Percentiles rank a stretch among this genome's conserved stretches.
phyloP scores from a whole-genome alignment of 2,888 invertebrate species.

The Apomyelois bistriatella region DNA sequence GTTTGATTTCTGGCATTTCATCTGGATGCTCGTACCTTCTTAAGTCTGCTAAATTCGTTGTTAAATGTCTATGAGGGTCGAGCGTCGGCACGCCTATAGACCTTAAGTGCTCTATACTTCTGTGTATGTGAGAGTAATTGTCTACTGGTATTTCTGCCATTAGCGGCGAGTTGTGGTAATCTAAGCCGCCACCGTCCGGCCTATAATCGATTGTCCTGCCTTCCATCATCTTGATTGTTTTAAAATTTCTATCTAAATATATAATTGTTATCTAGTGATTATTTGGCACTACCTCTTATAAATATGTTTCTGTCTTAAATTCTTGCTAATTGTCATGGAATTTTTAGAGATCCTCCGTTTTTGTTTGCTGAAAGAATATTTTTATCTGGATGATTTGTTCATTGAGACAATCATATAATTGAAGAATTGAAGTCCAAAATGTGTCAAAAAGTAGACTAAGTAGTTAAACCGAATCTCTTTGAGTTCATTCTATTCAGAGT shows the following conservation, averaged over 20 bases:
- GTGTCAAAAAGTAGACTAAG: slow-evolving; percentile 22
- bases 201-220: slow-evolving; percentile 77
- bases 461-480: too few relatives aligned
- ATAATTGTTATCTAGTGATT: slow-evolving; percentile 50
- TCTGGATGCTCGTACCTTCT: slow-evolving; percentile 74
- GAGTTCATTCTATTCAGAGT: not conserved
- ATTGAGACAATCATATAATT: not conserved
- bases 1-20: slow-evolving; percentile 73
- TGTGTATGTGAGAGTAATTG: slow-evolving; percentile 82
- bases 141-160: slow-evolving; percentile 85
- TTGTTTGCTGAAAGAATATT: slow-evolving; percentile 55
- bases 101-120: slow-evolving; percentile 83
- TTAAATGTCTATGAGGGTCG: slow-evolving; percentile 70
- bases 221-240: slow-evolving; percentile 73
- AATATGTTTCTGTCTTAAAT: slow-evolving; percentile 58
- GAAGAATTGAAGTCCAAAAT: slow-evolving; percentile 35
- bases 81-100: slow-evolving; percentile 79
- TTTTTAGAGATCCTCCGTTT: slow-evolving; percentile 72
- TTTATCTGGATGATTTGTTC: not conserved
- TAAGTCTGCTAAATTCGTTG: slow-evolving; percentile 69
- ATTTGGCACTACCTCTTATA: slow-evolving; percentile 77
- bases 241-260: slow-evolving; percentile 68
- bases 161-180: slow-evolving; percentile 83
- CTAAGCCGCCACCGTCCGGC: slow-evolving; percentile 81
- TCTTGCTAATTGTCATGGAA: slow-evolving; percentile 66